A percentile compares a stretch with the other conserved stretches of the same genome.
Conservation (phyloP, 1,140 invertebrate species). For the Formica exsecta region DNA sequence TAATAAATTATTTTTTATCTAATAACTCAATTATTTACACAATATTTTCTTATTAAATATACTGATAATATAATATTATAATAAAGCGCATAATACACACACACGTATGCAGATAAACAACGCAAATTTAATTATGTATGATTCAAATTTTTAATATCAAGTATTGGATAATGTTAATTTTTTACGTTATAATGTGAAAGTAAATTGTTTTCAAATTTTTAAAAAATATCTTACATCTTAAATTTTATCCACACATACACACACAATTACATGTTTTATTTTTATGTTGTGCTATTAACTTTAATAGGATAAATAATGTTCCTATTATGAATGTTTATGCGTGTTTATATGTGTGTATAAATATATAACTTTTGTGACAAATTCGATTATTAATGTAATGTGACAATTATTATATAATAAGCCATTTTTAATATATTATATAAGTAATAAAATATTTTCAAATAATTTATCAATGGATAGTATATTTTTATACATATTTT, state of each 20-base stretch:
- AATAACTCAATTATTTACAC: not conserved
- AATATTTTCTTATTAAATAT: not conserved
- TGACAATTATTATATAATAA: not conserved
- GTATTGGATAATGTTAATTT: too few species aligned
- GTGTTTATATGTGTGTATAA: not conserved
- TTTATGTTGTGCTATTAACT: not conserved
- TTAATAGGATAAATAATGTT: constrained; percentile 4
- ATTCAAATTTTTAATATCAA: not conserved
- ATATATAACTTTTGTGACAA: not conserved
- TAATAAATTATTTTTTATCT: not conserved
- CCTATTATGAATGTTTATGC: constrained; percentile 10
- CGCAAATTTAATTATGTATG: not conserved
- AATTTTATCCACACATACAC: too few species aligned
- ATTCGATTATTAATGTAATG: constrained; percentile 18
- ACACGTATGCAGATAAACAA: not conserved
- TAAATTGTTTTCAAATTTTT: too few species aligned
- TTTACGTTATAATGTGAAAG: too few species aligned
- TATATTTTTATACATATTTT: constrained; percentile 17
- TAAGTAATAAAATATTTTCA: constrained; percentile 6
- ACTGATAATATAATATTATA: not conserved
- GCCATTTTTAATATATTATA: not conserved
- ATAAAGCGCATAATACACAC: too few species aligned
- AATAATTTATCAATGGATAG: constrained; percentile 15
- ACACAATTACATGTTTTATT: not conserved
- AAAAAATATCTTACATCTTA: too few species aligned